A percentile compares a stretch with the other conserved stretches of the same genome.
phyloP scores from a whole-genome alignment of 1,140 invertebrate species.

The Chelonus insularis region DNA sequence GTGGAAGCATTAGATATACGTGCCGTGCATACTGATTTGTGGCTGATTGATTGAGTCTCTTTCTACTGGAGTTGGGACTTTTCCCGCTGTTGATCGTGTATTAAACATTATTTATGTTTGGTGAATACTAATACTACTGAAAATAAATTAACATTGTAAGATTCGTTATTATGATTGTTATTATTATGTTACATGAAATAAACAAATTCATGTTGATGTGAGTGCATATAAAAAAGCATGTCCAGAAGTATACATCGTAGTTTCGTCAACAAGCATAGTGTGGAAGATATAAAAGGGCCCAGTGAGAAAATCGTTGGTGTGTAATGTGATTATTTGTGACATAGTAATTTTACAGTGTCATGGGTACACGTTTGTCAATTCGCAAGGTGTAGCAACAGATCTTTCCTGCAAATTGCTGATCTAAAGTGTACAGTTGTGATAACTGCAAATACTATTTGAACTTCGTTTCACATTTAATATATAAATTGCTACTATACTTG shows the following conservation, averaged over 20 bases:
- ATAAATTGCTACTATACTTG: no score
- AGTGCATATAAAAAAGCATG: background rate
- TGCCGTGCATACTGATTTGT: conserved; percentile 61
- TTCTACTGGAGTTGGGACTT: conserved; percentile 42
- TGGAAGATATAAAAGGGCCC: background rate
- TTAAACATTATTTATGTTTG: background rate
- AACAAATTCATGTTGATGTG: no score
- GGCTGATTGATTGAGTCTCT: conserved; percentile 61
- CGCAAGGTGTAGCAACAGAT: conserved; percentile 5
- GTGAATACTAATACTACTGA: background rate
- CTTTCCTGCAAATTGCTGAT: conserved; percentile 1
- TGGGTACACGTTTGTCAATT: conserved; percentile 45
- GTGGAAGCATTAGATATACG: conserved; percentile 59
- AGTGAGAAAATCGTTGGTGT: conserved; percentile 44
- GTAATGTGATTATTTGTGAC: conserved; percentile 60
- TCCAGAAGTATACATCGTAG: background rate
- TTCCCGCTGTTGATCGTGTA: background rate
- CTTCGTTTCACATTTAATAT: background rate
- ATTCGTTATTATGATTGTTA: no score
- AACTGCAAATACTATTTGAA: background rate
- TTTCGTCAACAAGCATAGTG: background rate
- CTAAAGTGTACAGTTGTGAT: background rate
- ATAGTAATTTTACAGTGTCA: conserved; percentile 62
- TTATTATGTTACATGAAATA: no score
- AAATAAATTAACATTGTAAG: conserved; percentile 45